A percentile compares a stretch with the other conserved stretches of the same genome.
Conservation (phyloP, 2,113 vertebrate species). For the Stigmatopora argus region DNA sequence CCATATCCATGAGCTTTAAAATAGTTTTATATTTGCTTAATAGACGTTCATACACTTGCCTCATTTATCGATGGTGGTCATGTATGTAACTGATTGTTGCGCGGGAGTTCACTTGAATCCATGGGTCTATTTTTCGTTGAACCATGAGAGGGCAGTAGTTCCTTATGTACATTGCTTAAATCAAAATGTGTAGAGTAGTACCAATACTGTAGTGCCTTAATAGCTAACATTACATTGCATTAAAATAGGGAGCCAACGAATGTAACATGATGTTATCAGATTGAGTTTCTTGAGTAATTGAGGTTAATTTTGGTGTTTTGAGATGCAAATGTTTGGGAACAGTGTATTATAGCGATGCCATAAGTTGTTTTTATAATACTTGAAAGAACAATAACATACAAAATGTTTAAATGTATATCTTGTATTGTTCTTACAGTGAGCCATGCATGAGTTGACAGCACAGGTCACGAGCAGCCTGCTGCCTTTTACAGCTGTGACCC, state of each 20-base stretch:
- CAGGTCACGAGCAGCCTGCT: slow-evolving; percentile 88
- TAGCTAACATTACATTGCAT: too few relatives aligned
- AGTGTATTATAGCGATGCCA: too few relatives aligned
- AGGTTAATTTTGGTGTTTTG: too few relatives aligned
- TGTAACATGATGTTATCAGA: too few relatives aligned
- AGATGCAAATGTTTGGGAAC: too few relatives aligned
- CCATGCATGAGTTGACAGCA: slow-evolving; percentile 83
- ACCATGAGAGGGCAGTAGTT: background rate
- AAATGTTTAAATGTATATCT: slow-evolving; percentile 7
- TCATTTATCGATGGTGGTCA: too few relatives aligned
- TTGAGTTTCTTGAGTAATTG: too few relatives aligned
- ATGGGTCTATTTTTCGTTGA: slow-evolving; percentile 15
- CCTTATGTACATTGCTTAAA: background rate
- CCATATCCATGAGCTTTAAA: background rate
- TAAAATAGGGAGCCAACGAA: too few relatives aligned
- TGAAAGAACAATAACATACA: background rate
- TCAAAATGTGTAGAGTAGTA: background rate
- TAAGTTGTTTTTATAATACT: background rate
- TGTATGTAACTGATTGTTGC: slow-evolving; percentile 25
- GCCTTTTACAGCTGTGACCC: slow-evolving; percentile 83
- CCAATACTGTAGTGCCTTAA: too few relatives aligned
- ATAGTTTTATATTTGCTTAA: background rate
- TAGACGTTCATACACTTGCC: background rate
- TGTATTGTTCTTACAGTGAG: slow-evolving; percentile 56
- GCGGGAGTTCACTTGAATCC: slow-evolving; percentile 62